Evolutionary conservation across 2,797 vertebrate species (phyloP).

Genomic region (Epinephelus coioides): DNA sequence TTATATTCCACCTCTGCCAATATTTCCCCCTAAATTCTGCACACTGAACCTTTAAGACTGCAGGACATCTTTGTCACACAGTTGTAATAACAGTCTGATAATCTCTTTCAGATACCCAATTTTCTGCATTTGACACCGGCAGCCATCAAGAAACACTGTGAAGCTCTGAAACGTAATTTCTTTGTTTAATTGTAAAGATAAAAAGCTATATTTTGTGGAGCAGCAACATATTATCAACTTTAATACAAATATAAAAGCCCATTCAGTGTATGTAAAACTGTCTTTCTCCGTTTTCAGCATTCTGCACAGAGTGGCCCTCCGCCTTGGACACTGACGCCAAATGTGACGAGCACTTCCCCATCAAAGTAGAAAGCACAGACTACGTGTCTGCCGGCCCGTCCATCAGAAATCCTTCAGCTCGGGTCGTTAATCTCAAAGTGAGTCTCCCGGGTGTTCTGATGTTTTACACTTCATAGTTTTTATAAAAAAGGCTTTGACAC

Average conservation of each 20-base stretch:
- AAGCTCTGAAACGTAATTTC: constrained; percentile 92
- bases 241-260: background rate
- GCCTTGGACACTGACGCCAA: constrained; percentile 88
- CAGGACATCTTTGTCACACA: background rate
- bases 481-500: background rate
- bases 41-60: background rate
- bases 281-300: constrained; percentile 83
- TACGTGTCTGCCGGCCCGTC: constrained; percentile 91
- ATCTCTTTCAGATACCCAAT: constrained; percentile 93
- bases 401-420: constrained; percentile 91
- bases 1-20: too few relatives aligned
- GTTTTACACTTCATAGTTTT: background rate
- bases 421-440: constrained; percentile 90
- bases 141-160: constrained; percentile 96
- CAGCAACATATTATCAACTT: background rate
- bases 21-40: too few relatives aligned
- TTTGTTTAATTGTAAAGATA: background rate
- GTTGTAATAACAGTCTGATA: background rate
- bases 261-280: background rate
- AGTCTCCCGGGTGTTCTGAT: constrained; percentile 58
- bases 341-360: constrained; percentile 91
- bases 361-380: constrained; percentile 89
- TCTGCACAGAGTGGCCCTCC: constrained; percentile 97
- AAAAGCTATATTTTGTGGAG: background rate
- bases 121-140: constrained; percentile 96